These are phyloP conservation scores for Propsilocerus akamusi DNA, from an alignment of 1,140 invertebrate species.

Conservation along the genomic window DNA sequence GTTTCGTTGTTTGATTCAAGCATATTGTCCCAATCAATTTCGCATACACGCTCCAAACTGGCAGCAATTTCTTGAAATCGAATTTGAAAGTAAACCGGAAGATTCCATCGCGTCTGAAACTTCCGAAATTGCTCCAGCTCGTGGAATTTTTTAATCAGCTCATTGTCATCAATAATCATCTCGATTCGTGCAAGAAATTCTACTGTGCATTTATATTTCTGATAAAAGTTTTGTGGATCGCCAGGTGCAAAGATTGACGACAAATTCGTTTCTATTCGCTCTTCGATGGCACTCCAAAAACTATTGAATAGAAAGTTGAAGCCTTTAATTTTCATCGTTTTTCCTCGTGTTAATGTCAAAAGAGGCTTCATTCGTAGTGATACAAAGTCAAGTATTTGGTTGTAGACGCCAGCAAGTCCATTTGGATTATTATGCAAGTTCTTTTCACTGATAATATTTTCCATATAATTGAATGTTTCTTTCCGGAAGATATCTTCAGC, in stretches of 20 bases:
- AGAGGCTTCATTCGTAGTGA: constrained; percentile 40
- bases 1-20: background rate
- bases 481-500: constrained; percentile 52
- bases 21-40: constrained; percentile 9
- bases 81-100: constrained; percentile 91
- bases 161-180: constrained; percentile 36
- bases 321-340: constrained; percentile 44
- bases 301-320: constrained; percentile 78
- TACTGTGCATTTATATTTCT: constrained; percentile 61
- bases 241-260: constrained; percentile 76
- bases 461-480: constrained; percentile 49
- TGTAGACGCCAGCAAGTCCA: constrained; percentile 54
- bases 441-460: constrained; percentile 54
- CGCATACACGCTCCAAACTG: constrained; percentile 22
- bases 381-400: constrained; percentile 51
- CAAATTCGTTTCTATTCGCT: constrained; percentile 53
- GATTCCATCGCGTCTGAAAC: constrained; percentile 77
- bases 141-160: constrained; percentile 30
- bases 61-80: constrained; percentile 79
- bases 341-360: constrained; percentile 31
- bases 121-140: constrained; percentile 42
- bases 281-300: constrained; percentile 74
- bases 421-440: constrained; percentile 47
- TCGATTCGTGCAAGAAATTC: constrained; percentile 64
- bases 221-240: constrained; percentile 73